Base-by-base conservation (phyloP, 2,888 invertebrate species). In the Sinotaia quadrata region DNA sequence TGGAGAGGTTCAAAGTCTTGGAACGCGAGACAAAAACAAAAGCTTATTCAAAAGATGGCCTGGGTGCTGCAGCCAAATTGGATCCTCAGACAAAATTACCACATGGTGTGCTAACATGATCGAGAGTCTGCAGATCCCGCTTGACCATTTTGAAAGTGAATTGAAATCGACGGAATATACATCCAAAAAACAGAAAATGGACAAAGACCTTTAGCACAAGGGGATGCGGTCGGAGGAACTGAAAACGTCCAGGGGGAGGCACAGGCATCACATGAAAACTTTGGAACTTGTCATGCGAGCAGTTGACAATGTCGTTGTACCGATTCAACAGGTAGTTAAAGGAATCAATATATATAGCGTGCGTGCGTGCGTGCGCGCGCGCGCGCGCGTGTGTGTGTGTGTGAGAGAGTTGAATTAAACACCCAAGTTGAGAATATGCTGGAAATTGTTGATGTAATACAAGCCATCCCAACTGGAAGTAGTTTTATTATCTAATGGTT, bases 11-110 rank as follows among this genome's bases (percentile, higher is more conserved):
- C 91, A 99, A 99, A 91, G 97, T 99, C 78, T 98, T 99, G 49
- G 99, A 99, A 90, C 91, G 98, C 86, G 99, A 99, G 91, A 99
- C 98, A 84, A 99, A 99, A 92, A 99, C 99, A 82, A 99, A 99
- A 91, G 98, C 99, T 77, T 99, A 99, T 91, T 98, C 98, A 79
- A 99, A 99, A 91, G 98, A 99, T 91, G 99, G 99, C 49, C 92
- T 99, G 76, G 98, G 97, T 79, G 98, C 98, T 79, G 98, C 97
- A 86, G 82, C 84, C 62, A 99, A 99, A 90, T 90, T 98, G 85
- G 99, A 99, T 91, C 99, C 99, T 68, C 95, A 95, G 79, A 97
- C 98, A 90, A 96, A 97, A 89, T 98, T 98, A 89, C 93, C 96
- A 83, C 96, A 97, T 87, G 98, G 98, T 89, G 93, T 96, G 85